Evolutionary conservation across 2,797 vertebrate species (phyloP), one percentile per base, ranked within the genome.

Genomic region (Setipinna tenuifilis): DNA sequence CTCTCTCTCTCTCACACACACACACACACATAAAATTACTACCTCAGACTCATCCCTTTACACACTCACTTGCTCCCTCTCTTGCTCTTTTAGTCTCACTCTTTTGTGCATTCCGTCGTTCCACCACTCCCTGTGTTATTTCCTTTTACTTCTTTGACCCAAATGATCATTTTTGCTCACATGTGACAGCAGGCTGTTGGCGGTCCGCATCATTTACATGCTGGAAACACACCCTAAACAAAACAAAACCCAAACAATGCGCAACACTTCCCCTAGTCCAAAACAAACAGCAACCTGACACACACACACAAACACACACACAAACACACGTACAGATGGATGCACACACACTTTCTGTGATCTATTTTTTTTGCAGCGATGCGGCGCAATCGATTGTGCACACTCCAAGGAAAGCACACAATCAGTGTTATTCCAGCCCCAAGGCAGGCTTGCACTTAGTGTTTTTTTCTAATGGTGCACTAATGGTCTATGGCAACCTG

Each of bases 221-320:
- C 86, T 82, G 71, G 81, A 48, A 54, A 50, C 57, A 85, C 87
- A 88, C 28, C 75, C 84, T 25, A 83, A 88, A 83, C 21, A 83
- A 31, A 21, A 89, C 54, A 58, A 88, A 89, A 87, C 87, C 85
- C 48, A 12, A 84, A 28, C 14, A 75, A 28, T 31, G 68, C 5
- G 14, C 68, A 35, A 19, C 28, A 35, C 68, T 35, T 4, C 28
- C 5, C 68, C 68, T 75, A 23, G 75, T 88, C 90, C 92, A 94
- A 93, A 90, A 90, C 46, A 85, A 93, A 83, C 91, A 92, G 89
- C 88, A 90, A 85, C 83, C 46, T 83, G 58, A 62, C 87, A 86
- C 86, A 82, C 85, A 84, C 85, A 65, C 61, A 62, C n/a, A 25
- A n/a, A 25, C n/a, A 62, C 21, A 62, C n/a, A 65, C 23, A 23